Conservation (phyloP, 2,888 invertebrate species). For the Chrysolina oricalcia region DNA sequence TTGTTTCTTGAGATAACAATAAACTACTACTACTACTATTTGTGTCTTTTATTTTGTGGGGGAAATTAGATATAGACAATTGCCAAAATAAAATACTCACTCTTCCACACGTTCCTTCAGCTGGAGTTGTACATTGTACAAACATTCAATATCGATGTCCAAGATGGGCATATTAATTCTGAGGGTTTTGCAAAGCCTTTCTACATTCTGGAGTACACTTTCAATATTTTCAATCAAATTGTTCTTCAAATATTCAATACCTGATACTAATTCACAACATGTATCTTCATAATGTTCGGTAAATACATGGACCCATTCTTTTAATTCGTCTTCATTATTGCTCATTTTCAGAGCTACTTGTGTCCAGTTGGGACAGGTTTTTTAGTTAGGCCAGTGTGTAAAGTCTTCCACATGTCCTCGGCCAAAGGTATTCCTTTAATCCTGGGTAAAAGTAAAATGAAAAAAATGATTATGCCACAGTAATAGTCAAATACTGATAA, state of each 20-base stretch:
- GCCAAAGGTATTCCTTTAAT: constrained; percentile 44
- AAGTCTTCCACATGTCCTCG: constrained; percentile 30
- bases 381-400: constrained; percentile 33
- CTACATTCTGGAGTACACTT: constrained; percentile 55
- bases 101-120: constrained; percentile 56
- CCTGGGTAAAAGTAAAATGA: neutral
- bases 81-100: constrained; percentile 47
- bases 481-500: neutral
- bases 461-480: neutral
- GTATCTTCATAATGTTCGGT: constrained; percentile 36
- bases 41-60: no score
- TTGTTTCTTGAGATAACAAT: no score
- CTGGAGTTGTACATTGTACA: constrained; percentile 57
- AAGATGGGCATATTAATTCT: constrained; percentile 59
- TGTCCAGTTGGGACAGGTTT: constrained; percentile 41
- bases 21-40: no score
- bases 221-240: constrained; percentile 75
- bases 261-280: constrained; percentile 63
- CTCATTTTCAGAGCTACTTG: constrained; percentile 38
- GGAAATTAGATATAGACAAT: neutral
- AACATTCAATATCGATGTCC: constrained; percentile 56
- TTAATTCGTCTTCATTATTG: constrained; percentile 32
- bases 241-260: constrained; percentile 76
- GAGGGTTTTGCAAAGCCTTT: constrained; percentile 57
- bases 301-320: constrained; percentile 32